A percentile compares a stretch with the other conserved stretches of the same genome.
Conservation (phyloP, 2,113 vertebrate species). For the Girardinichthys multiradiatus region DNA sequence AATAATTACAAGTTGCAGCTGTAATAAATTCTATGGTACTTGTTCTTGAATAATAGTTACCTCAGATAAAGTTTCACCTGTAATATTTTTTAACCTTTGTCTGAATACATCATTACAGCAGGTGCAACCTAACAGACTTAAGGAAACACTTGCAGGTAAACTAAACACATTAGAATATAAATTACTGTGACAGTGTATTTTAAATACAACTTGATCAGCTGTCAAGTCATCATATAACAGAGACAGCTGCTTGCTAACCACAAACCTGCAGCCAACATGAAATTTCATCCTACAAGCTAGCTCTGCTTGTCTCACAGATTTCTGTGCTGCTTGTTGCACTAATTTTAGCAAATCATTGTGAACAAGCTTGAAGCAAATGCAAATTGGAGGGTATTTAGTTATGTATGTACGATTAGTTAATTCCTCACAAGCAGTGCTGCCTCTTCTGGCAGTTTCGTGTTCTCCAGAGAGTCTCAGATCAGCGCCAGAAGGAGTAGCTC, state of each 20-base stretch:
- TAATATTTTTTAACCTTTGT: no score
- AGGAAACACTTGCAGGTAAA: not conserved
- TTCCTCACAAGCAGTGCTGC: not conserved
- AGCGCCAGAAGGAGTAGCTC: constrained; percentile 11
- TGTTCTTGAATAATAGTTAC: no score
- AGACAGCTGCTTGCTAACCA: not conserved
- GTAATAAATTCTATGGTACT: no score
- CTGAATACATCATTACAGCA: no score
- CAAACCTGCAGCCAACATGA: not conserved
- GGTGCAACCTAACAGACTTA: no score
- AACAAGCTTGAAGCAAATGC: constrained; percentile 15
- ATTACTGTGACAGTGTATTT: no score
- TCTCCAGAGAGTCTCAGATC: not conserved
- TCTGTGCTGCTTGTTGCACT: not conserved
- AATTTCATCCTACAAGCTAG: no score
- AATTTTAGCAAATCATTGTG: constrained; percentile 8
- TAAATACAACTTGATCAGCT: not conserved
- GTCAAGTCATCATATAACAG: not conserved
- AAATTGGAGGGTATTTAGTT: not conserved
- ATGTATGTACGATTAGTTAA: not conserved
- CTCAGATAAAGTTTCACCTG: no score
- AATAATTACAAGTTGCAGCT: no score
- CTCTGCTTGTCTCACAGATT: not conserved
- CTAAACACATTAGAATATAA: not conserved
- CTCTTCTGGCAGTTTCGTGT: not conserved